Evolutionary conservation across 2,888 invertebrate genomes (phyloP), one percentile per base, ranked within the genome.

Genomic region (Stegophylla sp.): DNA sequence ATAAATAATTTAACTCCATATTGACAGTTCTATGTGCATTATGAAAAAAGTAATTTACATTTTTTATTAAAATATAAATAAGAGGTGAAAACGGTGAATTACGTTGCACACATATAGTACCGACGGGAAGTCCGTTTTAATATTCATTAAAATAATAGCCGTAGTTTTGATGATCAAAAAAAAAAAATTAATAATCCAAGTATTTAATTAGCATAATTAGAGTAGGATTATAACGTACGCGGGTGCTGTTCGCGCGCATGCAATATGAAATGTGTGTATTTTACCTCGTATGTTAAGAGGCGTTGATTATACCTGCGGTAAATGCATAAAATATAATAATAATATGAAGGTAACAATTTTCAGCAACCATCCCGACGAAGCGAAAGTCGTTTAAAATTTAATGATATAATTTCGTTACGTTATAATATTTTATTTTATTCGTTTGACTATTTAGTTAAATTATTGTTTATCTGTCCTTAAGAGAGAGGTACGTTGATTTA

Each of bases 101-200:
- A 23, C 51, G n/a, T 12, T 34, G 4, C 63, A 51, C n/a, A n/a
- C n/a, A n/a, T n/a, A n/a, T n/a, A n/a, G n/a, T n/a, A n/a, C n/a
- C n/a, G n/a, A n/a, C n/a, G n/a, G 74, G 63, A 74, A 48, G 63
- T 51, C 5, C 4, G 23, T 51, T 74, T 63, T 74, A 64, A 63
- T 74, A 74, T 74, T 63, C 74, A 74, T 74, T 74, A 74, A 74
- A 74, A 63, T 74, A 63, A 63, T 63, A 51, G 34, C 48, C 48
- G 17, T 63, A 73, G 12, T 45, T 73, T 59, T n/a, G 0, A 63
- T 34, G 34, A 34, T 15, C 1, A 34, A 34, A 23, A 56, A 53
- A 73, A 41, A 63, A 74, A 74, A 51, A 63, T 74, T 63, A 74
- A 74, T 74, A 74, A 74, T 63, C 74, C 51, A 74, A 74, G 63